These are phyloP conservation scores for Arothron firmamentum DNA, from an alignment of 2,113 vertebrate genomes.

Conservation along the genomic window DNA sequence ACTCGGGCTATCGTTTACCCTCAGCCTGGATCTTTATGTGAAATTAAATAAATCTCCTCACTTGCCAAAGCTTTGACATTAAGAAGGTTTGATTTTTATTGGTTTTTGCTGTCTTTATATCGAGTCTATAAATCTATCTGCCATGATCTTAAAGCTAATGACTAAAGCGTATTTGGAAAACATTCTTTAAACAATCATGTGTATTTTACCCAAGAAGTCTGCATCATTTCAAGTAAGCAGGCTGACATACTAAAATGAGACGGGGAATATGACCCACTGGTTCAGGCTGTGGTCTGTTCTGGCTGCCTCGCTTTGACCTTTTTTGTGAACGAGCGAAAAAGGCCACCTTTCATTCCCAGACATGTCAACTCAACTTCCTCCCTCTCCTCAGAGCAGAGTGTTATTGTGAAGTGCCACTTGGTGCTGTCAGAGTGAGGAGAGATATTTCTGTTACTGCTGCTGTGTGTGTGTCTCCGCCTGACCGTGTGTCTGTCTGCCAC, in stretches of 20 bases:
- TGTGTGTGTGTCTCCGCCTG: slow-evolving; percentile 12
- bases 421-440: slow-evolving; percentile 61
- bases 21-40: background rate
- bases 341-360: slow-evolving; percentile 65
- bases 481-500: slow-evolving; percentile 1
- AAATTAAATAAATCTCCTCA: background rate
- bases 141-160: too few species aligned
- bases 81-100: too few species aligned
- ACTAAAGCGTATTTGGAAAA: background rate
- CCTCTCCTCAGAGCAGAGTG: slow-evolving; percentile 49
- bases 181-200: background rate
- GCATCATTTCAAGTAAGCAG: slow-evolving; percentile 8
- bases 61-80: too few species aligned
- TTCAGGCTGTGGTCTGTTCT: slow-evolving; percentile 30
- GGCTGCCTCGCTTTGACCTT: slow-evolving; percentile 58
- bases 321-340: slow-evolving; percentile 56
- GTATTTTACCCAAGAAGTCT: slow-evolving; percentile 13
- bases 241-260: slow-evolving; percentile 21
- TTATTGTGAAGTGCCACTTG: slow-evolving; percentile 67
- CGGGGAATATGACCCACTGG: slow-evolving; percentile 27
- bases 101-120: too few species aligned
- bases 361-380: slow-evolving; percentile 70
- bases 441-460: slow-evolving; percentile 41
- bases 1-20: background rate
- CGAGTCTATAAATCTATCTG: too few species aligned